Conservation (phyloP, 64 coral and sea anemone species). For the Pocillopora damicornis region DNA sequence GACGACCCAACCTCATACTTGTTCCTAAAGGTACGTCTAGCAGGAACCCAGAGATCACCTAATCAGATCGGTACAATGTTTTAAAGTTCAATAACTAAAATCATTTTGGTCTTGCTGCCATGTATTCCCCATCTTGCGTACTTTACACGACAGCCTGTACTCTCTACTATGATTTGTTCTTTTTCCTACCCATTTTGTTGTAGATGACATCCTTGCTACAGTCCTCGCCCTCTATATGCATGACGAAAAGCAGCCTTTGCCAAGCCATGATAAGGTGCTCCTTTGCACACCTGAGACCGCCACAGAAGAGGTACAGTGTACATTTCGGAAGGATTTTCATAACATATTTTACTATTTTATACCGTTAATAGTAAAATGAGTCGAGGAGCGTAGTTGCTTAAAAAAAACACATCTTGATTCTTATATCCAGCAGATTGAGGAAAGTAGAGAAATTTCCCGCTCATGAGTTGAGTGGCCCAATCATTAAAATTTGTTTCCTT, state of each 20-base stretch:
- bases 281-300: slow-evolving; percentile 70
- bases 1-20: slow-evolving; percentile 78
- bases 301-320: slow-evolving; percentile 50
- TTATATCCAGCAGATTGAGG: neutral
- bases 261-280: slow-evolving; percentile 64
- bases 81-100: too few relatives aligned
- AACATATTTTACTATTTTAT: too few relatives aligned
- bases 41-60: too few relatives aligned
- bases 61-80: too few relatives aligned
- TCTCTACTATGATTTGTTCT: too few relatives aligned
- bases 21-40: slow-evolving; percentile 63
- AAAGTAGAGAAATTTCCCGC: neutral
- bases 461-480: too few relatives aligned
- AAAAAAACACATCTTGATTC: too few relatives aligned
- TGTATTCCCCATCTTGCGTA: too few relatives aligned
- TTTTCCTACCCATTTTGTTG: neutral
- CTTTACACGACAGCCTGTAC: too few relatives aligned
- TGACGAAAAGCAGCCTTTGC: slow-evolving; percentile 53
- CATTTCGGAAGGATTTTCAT: neutral
- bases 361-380: too few relatives aligned
- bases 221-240: slow-evolving; percentile 74
- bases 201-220: slow-evolving; percentile 63
- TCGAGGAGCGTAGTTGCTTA: too few relatives aligned
- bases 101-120: too few relatives aligned
- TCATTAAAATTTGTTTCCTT: neutral